phyloP scores from a whole-genome alignment of 2,888 invertebrate genomes.

The Pilophorus perplexus region DNA sequence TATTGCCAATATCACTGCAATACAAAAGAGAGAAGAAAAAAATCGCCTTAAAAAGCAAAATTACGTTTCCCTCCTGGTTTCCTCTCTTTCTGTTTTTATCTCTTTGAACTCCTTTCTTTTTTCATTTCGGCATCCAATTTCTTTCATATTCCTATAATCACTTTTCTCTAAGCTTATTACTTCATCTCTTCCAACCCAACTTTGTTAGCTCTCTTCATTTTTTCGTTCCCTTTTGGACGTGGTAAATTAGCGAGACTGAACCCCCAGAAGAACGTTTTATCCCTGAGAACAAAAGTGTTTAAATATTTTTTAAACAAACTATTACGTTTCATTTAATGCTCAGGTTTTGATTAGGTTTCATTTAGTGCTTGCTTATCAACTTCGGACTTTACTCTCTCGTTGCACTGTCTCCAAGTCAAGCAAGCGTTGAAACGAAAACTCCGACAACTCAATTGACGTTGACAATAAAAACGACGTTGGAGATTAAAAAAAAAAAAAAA shows the following conservation, averaged over 20 bases:
- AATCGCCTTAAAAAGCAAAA: slow-evolving; percentile 11
- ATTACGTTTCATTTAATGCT: too few relatives aligned
- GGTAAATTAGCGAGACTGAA: slow-evolving; percentile 7
- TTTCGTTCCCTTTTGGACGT: background rate
- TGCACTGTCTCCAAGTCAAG: too few relatives aligned
- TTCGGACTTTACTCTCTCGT: too few relatives aligned
- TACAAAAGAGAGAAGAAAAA: background rate
- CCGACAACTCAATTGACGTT: too few relatives aligned
- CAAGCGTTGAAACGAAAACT: too few relatives aligned
- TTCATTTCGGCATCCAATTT: slow-evolving; percentile 6
- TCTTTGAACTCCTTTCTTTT: slow-evolving; percentile 4
- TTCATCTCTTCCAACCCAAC: slow-evolving; percentile 1
- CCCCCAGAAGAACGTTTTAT: too few relatives aligned
- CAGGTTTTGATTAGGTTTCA: too few relatives aligned
- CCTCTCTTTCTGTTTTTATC: background rate
- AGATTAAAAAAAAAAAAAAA: too few relatives aligned
- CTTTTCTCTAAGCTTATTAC: slow-evolving; percentile 11
- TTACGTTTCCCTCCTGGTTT: background rate
- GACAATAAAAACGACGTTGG: too few relatives aligned
- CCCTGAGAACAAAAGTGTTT: too few relatives aligned
- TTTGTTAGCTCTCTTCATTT: background rate
- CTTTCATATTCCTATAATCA: slow-evolving; percentile 15
- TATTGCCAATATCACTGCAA: background rate
- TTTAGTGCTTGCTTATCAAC: too few relatives aligned
- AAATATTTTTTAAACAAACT: too few relatives aligned